Percentiles rank a stretch among this genome's conserved stretches.
Evolutionary conservation across 2,888 invertebrate species (phyloP).

Genomic region (Aricia artaxerxes): DNA sequence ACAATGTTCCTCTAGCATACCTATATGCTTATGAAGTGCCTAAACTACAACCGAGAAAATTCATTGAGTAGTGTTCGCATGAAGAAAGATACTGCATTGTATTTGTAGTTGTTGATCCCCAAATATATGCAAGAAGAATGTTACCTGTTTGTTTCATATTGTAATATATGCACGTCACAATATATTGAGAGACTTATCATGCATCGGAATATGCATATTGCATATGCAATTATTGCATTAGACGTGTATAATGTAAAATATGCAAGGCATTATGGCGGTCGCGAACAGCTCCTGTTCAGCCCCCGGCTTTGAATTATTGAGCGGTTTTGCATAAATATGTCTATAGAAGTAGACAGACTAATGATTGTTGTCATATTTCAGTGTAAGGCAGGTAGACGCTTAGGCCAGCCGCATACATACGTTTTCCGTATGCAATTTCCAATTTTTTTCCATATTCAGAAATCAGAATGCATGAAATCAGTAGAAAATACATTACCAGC

Average conservation of each 20-base stretch:
- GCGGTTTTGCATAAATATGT: conserved; percentile 29
- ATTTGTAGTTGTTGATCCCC: background rate
- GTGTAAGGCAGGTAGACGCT: too few species aligned
- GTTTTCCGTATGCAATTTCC: too few species aligned
- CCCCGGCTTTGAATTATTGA: conserved; percentile 21
- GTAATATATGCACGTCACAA: conserved; percentile 7
- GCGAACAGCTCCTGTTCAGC: conserved; percentile 17
- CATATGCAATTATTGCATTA: conserved; percentile 27
- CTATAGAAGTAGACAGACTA: background rate
- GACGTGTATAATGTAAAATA: conserved; percentile 25
- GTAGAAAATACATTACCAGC: too few species aligned
- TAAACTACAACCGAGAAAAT: background rate
- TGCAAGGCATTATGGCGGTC: conserved; percentile 12
- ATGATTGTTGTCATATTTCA: conserved; percentile 4
- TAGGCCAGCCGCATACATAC: too few species aligned
- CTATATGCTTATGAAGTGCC: background rate
- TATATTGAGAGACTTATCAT: conserved; percentile 23
- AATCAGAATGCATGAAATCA: too few species aligned
- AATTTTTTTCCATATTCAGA: too few species aligned
- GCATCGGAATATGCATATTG: conserved; percentile 22
- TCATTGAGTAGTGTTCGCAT: background rate
- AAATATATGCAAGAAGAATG: background rate
- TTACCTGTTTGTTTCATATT: background rate
- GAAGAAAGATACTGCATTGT: background rate
- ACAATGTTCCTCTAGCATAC: too few species aligned